Conservation (phyloP, 2,888 invertebrate genomes). For the Andrena marginata region DNA sequence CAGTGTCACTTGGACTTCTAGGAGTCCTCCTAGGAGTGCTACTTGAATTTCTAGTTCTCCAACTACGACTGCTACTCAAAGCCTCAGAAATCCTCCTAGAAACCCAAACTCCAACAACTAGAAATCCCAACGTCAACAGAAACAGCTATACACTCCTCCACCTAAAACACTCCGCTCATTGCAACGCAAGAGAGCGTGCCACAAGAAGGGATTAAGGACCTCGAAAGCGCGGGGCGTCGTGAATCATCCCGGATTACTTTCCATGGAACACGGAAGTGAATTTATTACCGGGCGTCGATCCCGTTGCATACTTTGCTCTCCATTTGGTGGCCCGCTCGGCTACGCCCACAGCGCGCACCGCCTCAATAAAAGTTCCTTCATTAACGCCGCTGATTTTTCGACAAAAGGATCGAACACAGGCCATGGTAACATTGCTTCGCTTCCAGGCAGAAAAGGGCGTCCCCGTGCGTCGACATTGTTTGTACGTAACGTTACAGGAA, state of each 20-base stretch:
- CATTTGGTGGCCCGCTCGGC: constrained; percentile 32
- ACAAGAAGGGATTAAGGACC: background rate
- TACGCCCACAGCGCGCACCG: constrained; percentile 33
- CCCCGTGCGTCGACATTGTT: constrained; percentile 74
- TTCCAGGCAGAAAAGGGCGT: constrained; percentile 44
- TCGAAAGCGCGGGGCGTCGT: background rate
- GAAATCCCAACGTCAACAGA: too few relatives aligned
- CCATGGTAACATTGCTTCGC: constrained; percentile 19
- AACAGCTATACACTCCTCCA: background rate
- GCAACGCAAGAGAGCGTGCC: background rate
- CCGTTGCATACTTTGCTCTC: constrained; percentile 38
- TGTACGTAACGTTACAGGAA: constrained; percentile 71
- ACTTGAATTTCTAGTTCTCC: background rate
- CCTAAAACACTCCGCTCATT: background rate
- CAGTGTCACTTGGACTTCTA: too few relatives aligned
- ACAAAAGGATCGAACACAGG: constrained; percentile 56
- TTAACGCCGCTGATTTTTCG: constrained; percentile 63
- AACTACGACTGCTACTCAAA: background rate
- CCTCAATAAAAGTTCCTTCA: constrained; percentile 51
- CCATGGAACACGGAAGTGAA: constrained; percentile 36
- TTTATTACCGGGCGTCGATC: constrained; percentile 22
- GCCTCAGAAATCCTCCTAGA: background rate
- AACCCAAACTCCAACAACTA: too few relatives aligned
- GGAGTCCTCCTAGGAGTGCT: too few relatives aligned
- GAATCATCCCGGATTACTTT: constrained; percentile 8